Base-by-base conservation (phyloP, 64 coral and sea anemone species). In the Actinia tenebrosa region DNA sequence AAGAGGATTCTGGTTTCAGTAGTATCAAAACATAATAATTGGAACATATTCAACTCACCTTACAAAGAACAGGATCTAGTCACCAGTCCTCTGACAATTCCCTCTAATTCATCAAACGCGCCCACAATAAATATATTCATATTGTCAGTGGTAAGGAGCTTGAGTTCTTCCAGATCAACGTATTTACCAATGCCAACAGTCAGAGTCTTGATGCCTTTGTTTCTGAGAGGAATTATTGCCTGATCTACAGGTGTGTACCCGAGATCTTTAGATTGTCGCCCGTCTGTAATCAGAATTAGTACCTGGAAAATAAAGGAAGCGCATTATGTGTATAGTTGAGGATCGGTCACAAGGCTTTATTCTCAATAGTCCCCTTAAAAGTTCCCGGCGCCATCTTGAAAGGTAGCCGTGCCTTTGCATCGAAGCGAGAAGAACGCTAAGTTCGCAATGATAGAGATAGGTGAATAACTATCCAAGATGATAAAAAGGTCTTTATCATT, bases 231-330 rank as follows among this genome's bases (percentile, higher is more conserved):
- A 45, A 88, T 84, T 42, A 91, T 87, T 15, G 91, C 88, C 75
- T 64, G 66, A 45, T 46, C 37, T 18, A 96, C 77, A 52, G 88
- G 81, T 15, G 64, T 54, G 45, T 77, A 83, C 3, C 89, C 91
- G 3, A 85, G 84, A 55, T 96, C 94, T 71, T 71, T 93, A 18
- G 91, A 93, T 71, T 93, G 94, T 1, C 91, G 80, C 5, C 94
- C 94, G 68, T 96, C 94, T 50, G 94, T 93, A 61, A 96, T 92
- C 16, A 96, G 88, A 7, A 96, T 23, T 17, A 96, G 88, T 43
- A 96, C 82, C 94, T 96, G 17, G 60, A 62, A 22, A 60, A 82
- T n/a, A 66, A 61, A n/a, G 63, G 19, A 66, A 66, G 5, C n/a
- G 63, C 7, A 9, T 23, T 58, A 58, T 58, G 56, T 58, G 5